phyloP scores from a whole-genome alignment of 2,888 invertebrate genomes.

The Microctonus aethiopoides region DNA sequence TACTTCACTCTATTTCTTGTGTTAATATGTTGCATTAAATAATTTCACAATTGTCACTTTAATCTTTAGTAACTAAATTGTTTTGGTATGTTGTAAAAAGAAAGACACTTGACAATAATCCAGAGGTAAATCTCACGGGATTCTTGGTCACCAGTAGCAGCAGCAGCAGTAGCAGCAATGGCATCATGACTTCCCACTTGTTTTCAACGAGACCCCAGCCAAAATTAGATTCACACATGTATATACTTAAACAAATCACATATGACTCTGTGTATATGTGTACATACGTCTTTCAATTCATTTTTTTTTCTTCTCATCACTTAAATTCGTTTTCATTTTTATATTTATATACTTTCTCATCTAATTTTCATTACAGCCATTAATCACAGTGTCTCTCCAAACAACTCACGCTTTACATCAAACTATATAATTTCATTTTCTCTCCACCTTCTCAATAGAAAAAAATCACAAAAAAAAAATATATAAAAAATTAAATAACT shows the following conservation, averaged over 20 bases:
- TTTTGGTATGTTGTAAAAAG: not conserved
- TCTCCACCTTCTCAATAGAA: not conserved
- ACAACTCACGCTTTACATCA: not conserved
- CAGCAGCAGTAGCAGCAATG: not conserved
- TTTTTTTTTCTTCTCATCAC: not conserved
- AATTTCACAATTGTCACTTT: not conserved
- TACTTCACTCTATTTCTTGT: not conserved
- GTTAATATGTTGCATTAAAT: not conserved
- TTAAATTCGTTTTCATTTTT: not conserved
- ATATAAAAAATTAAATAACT: not conserved
- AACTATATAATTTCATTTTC: not conserved
- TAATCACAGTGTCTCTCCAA: not conserved
- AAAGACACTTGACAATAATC: not conserved
- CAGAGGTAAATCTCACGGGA: not conserved
- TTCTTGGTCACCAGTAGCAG: not conserved
- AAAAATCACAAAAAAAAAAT: not conserved
- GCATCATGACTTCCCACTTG: constrained; percentile 30
- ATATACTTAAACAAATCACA: not conserved
- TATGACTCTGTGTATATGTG: not conserved
- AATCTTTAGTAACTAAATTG: not conserved
- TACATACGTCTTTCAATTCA: not conserved
- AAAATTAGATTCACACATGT: constrained; percentile 23
- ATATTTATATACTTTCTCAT: not conserved
- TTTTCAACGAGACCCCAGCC: constrained; percentile 23
- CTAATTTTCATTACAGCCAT: not conserved